Evolutionary conservation across 2,888 invertebrate genomes (phyloP).

Genomic region (Hirtodrosophila histrioides): DNA sequence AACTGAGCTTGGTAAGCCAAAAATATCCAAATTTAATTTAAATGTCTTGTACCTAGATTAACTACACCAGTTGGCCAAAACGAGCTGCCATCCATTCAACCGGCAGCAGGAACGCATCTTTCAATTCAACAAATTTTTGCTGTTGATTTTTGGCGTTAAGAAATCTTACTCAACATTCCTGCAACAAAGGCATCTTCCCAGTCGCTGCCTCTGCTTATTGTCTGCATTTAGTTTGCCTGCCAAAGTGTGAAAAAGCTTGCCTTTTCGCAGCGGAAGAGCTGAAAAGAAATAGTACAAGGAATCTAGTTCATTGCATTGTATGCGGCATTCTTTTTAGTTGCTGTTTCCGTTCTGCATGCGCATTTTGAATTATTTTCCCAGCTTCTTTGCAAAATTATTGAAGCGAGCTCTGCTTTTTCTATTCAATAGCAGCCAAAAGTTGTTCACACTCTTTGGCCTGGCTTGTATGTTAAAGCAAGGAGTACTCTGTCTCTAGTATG

Average conservation of each 20-base stretch:
- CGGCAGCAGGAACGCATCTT: constrained; percentile 25
- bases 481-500: constrained; percentile 9
- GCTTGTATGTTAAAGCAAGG: constrained; percentile 4
- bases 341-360: constrained; percentile 58
- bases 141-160: constrained; percentile 61
- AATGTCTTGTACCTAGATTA: neutral
- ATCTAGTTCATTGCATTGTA: constrained; percentile 58
- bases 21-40: neutral
- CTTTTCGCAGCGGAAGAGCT: constrained; percentile 61
- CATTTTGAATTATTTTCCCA: constrained; percentile 44
- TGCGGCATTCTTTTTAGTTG: constrained; percentile 47
- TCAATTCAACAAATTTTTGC: constrained; percentile 46
- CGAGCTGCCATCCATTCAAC: constrained; percentile 3
- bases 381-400: constrained; percentile 55
- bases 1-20: neutral
- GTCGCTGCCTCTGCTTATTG: constrained; percentile 41
- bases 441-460: constrained; percentile 7
- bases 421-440: constrained; percentile 46
- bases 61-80: neutral
- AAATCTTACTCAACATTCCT: constrained; percentile 46
- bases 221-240: constrained; percentile 53
- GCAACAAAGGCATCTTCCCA: constrained; percentile 44
- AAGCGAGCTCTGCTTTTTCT: constrained; percentile 61
- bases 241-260: constrained; percentile 62
- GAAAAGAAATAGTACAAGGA: constrained; percentile 38